Evolutionary conservation across 2,888 invertebrate genomes (phyloP).

Genomic region (Craniophora ligustri): DNA sequence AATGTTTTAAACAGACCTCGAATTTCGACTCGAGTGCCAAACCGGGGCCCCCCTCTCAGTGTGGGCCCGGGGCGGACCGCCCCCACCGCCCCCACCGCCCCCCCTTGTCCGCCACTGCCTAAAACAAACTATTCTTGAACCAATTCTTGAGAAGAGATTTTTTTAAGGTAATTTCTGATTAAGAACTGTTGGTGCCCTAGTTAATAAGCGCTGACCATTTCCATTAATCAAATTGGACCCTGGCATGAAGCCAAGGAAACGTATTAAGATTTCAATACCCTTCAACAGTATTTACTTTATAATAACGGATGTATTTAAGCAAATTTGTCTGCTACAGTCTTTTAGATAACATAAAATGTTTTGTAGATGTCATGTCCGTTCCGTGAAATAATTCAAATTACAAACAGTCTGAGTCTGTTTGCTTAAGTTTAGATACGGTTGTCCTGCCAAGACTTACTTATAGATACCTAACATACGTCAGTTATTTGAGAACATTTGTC

Average conservation of each 20-base stretch:
- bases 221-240: constrained; percentile 10
- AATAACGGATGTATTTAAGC: neutral
- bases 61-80: too few species aligned
- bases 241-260: constrained; percentile 27
- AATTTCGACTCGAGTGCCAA: too few species aligned
- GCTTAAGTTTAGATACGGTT: constrained; percentile 12
- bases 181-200: constrained; percentile 28
- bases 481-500: too few species aligned
- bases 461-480: neutral
- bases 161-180: constrained; percentile 4
- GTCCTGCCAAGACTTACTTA: neutral
- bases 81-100: too few species aligned
- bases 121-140: too few species aligned
- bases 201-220: constrained; percentile 8
- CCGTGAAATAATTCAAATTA: constrained; percentile 23
- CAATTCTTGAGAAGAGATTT: too few species aligned
- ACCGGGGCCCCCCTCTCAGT: too few species aligned
- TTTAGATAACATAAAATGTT: constrained; percentile 8
- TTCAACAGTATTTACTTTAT: constrained; percentile 4
- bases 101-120: too few species aligned
- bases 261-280: constrained; percentile 3
- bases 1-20: too few species aligned
- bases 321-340: too few species aligned
- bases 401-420: constrained; percentile 8
- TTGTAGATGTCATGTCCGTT: constrained; percentile 6